Evolutionary conservation across 2,797 vertebrate genomes (phyloP), one percentile per base, ranked within the genome.

Genomic region (Spinibarbus caldwelli): DNA sequence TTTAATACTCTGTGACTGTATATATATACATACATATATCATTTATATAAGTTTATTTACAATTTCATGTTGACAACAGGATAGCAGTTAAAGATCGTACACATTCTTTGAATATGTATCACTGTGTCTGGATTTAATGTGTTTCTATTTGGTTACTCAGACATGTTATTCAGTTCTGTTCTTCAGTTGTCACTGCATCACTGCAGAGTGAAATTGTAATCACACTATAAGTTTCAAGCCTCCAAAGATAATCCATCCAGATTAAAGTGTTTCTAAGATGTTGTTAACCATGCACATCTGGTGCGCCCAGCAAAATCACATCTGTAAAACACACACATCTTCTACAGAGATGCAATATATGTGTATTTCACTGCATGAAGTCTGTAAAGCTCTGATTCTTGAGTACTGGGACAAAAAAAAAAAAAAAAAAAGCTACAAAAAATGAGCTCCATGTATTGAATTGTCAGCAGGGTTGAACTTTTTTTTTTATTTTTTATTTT

Each of bases 261-360:
- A 87, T 87, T 88, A 83, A 52, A 68, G 31, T 59, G 75, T 64
- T 31, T 80, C 66, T 34, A 71, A 83, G 52, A 79, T 43, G n/a
- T 71, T 47, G 36, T 62, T 62, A 64, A 86, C 67, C 71, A 26
- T 5, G 45, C 84, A 76, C 68, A 76, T 78, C 75, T 78, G 73
- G 26, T 59, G 31, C 23, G 23, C 15, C 47, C 49, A 29, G 47
- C 80, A 62, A 41, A 57, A 77, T 43, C 4, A 62, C 54, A 78
- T 78, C 23, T 62, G 76, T 38, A 38, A 77, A 75, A 23, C 34
- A 68, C 66, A 68, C 34, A 68, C 62, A 31, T 75, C 10, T 19
- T 76, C 29, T 57, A 38, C 73, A 77, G 12, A 17, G 34, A 57
- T 23, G 15, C 49, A 57, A 54, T 34, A 34, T 54, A 34, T 76